phyloP scores from a whole-genome alignment of 1,140 invertebrate species.

The Tribolium madens region DNA sequence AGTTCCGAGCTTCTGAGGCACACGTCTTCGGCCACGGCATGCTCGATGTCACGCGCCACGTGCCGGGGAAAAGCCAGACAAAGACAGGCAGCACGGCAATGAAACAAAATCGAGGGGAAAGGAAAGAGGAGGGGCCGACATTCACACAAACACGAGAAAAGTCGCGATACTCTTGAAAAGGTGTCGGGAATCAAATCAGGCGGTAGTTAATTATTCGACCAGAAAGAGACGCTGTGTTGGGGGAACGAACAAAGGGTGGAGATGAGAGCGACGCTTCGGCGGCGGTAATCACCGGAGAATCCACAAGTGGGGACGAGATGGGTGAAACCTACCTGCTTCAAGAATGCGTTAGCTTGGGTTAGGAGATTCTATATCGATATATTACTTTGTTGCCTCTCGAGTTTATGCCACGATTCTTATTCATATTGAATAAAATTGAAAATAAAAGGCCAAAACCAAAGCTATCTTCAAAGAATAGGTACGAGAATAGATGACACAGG shows the following conservation, averaged over 20 bases:
- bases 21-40: conserved; percentile 39
- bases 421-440: not conserved
- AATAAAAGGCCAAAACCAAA: too few relatives aligned
- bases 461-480: too few relatives aligned
- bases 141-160: conserved; percentile 1
- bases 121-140: not conserved
- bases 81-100: not conserved
- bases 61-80: conserved; percentile 12
- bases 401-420: not conserved
- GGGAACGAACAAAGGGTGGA: not conserved
- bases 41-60: conserved; percentile 41
- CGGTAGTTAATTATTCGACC: conserved; percentile 37
- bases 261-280: not conserved
- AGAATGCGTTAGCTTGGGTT: not conserved
- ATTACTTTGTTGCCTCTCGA: not conserved
- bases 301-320: conserved; percentile 47
- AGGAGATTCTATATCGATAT: not conserved
- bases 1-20: conserved; percentile 39
- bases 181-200: conserved; percentile 37
- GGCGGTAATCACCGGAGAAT: conserved; percentile 40
- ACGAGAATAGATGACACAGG: too few relatives aligned
- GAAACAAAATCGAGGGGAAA: not conserved
- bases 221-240: not conserved
- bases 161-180: conserved; percentile 13
- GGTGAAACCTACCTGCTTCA: not conserved